Base-by-base conservation (phyloP, 2,113 vertebrate species). In the Bambusicola thoracicus region DNA sequence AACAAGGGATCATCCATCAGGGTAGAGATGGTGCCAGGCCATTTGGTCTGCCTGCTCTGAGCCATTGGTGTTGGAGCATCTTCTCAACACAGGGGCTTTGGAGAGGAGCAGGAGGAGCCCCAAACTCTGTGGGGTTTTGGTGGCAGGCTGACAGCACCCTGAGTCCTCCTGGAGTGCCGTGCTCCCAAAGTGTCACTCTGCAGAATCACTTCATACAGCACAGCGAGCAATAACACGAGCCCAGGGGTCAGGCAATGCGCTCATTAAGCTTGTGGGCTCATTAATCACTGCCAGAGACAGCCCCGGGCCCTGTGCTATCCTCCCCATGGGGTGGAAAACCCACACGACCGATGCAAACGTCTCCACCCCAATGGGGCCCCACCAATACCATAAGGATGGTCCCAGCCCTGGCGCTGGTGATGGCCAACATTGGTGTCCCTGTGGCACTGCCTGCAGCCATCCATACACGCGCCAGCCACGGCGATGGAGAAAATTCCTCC, bases 301-400 rank as follows among this genome's bases (percentile, higher is more conserved):
- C 55, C 32, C 32, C 25, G 15, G 16, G 61, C 61, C 61, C 16
- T 5, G 0, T 0, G 0, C 7, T 11, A 1, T 12, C 51, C 61
- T 40, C 25, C 59, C 10, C 9, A 13, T 4, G 15, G 59, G 34
- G 34, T 27, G 32, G 22, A 14, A 25, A n/a, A 44, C 53, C 30
- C 24, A 3, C 15, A 7, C 14, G 70, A 19, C 49, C 10, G 9
- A 27, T 25, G 34, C 9, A 11, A 29, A 25, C 25, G 40, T 29
- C 38, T 25, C 53, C 17, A 24, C 16, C 72, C 32, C 14, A 10
- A 8, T 61, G 21, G n/a, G 11, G 58, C 13, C 21, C 61, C 16
- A 34, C 24, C 36, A 8, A 8, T 40, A 27, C 36, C 38, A 27
- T 11, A 16, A 15, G 36, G 38, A 38, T 63, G 61, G 36, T 27